phyloP scores from a whole-genome alignment of 2,113 vertebrate species.

The Perccottus glenii region DNA sequence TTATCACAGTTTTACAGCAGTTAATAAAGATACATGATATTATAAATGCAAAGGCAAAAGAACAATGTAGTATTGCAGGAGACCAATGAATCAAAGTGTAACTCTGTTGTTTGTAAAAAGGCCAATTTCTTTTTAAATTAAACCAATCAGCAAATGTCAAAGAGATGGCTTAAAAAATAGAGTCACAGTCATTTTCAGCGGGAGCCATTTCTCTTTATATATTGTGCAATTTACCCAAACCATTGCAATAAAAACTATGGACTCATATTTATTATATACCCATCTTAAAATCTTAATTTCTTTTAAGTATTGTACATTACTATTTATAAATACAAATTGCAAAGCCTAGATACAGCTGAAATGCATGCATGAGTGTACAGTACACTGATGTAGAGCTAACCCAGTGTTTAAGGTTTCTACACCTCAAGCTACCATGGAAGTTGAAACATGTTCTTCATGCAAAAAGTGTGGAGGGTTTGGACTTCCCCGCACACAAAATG shows the following conservation, averaged over 20 bases:
- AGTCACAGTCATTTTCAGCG: constrained; percentile 55
- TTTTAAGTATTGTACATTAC: constrained; percentile 88
- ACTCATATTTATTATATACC: constrained; percentile 60
- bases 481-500: constrained; percentile 50
- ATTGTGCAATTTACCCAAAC: constrained; percentile 82
- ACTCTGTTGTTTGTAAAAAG: constrained; percentile 31
- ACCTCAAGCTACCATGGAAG: constrained; percentile 71
- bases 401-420: constrained; percentile 70
- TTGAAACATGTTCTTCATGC: constrained; percentile 74
- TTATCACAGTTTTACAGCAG: constrained; percentile 88
- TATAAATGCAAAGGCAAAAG: constrained; percentile 78
- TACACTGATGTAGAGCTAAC: constrained; percentile 86
- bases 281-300: constrained; percentile 70
- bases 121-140: constrained; percentile 19
- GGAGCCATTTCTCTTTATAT: constrained; percentile 58
- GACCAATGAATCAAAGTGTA: constrained; percentile 55
- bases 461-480: constrained; percentile 33
- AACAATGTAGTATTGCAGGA: constrained; percentile 66
- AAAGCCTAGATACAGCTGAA: constrained; percentile 87
- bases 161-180: constrained; percentile 9
- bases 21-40: constrained; percentile 82
- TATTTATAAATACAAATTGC: constrained; percentile 85
- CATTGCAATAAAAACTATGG: constrained; percentile 74
- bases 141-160: constrained; percentile 21
- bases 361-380: constrained; percentile 88